phyloP scores from a whole-genome alignment of 2,113 vertebrate genomes.

The Poicephalus meyeri region DNA sequence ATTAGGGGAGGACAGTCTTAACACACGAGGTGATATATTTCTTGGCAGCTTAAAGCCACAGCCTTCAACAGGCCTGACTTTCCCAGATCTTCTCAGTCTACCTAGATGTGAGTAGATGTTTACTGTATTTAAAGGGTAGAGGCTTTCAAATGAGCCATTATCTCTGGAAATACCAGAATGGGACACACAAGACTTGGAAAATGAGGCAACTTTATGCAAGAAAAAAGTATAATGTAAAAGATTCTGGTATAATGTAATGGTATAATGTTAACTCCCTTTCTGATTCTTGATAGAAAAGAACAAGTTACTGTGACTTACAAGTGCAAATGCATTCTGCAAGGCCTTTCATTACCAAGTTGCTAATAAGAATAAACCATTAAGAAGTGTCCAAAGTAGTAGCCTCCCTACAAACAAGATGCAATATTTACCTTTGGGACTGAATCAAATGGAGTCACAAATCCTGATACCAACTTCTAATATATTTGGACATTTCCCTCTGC shows the following conservation, averaged over 20 bases:
- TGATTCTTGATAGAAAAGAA: background rate
- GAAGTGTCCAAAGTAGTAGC: background rate
- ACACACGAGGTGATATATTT: background rate
- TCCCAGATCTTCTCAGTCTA: background rate
- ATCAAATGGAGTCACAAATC: slow-evolving; percentile 7
- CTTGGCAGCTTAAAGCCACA: slow-evolving; percentile 18
- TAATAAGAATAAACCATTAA: slow-evolving; percentile 9
- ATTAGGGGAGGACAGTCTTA: background rate
- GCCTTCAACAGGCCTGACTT: background rate
- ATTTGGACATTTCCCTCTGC: background rate
- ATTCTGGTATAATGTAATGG: background rate
- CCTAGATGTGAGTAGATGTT: background rate
- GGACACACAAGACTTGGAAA: background rate
- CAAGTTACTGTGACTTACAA: background rate
- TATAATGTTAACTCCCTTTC: background rate
- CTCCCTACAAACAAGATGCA: slow-evolving; percentile 1
- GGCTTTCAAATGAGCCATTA: background rate
- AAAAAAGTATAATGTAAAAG: background rate
- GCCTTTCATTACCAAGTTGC: slow-evolving; percentile 32
- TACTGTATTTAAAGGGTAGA: background rate
- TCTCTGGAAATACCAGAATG: background rate
- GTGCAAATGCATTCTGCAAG: slow-evolving; percentile 15
- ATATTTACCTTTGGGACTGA: background rate
- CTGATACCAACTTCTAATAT: background rate
- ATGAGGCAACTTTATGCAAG: background rate